A percentile compares a stretch with the other conserved stretches of the same genome.
Conservation (phyloP, 1,140 invertebrate species). For the Drosophila willistoni region DNA sequence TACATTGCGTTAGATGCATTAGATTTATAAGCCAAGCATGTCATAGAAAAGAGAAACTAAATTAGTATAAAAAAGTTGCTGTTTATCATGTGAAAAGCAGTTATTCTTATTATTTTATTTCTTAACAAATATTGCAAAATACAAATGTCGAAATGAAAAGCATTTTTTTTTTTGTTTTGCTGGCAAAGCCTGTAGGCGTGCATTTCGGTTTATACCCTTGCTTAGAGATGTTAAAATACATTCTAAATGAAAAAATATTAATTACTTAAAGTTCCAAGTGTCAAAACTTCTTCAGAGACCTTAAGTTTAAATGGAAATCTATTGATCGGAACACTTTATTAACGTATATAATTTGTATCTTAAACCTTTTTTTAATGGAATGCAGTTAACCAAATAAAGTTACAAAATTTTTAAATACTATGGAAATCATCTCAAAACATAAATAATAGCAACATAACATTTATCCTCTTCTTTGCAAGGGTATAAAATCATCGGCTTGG, state of each 20-base stretch:
- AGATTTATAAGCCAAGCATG: constrained; percentile 80
- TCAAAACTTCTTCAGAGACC: too few relatives aligned
- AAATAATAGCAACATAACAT: too few relatives aligned
- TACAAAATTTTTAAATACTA: too few relatives aligned
- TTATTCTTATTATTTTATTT: constrained; percentile 30
- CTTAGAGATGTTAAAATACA: background rate
- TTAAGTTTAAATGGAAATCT: too few relatives aligned
- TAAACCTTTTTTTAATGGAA: too few relatives aligned
- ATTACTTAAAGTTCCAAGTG: too few relatives aligned
- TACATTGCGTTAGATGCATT: constrained; percentile 75
- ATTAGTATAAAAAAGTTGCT: constrained; percentile 79
- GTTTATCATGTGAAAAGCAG: constrained; percentile 41
- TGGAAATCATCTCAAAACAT: too few relatives aligned
- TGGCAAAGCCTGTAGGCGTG: background rate
- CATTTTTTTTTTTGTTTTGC: too few relatives aligned
- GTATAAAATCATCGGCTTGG: background rate
- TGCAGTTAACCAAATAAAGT: too few relatives aligned
- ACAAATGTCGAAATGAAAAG: constrained; percentile 41
- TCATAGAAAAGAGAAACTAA: constrained; percentile 83
- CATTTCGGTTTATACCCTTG: background rate
- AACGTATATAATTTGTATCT: too few relatives aligned
- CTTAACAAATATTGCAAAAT: constrained; percentile 25
- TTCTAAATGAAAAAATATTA: too few relatives aligned
- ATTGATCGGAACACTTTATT: too few relatives aligned
- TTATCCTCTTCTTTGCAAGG: background rate